Evolutionary conservation across 2,797 vertebrate species (phyloP).

Genomic region (Centropyge bicolor): DNA sequence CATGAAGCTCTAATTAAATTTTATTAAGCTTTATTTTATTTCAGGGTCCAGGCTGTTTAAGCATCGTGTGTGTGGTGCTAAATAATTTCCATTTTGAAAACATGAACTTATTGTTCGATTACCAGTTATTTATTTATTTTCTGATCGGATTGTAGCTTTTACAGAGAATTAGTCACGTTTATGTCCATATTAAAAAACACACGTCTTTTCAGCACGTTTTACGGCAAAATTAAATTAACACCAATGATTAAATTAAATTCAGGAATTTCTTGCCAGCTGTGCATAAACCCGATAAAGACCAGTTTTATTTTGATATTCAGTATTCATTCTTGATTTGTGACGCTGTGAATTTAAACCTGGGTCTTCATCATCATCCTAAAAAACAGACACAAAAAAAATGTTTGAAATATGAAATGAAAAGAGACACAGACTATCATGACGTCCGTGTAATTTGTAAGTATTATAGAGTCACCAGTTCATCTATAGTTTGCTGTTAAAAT

Average conservation of each 20-base stretch:
- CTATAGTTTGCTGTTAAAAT: no score
- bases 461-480: no score
- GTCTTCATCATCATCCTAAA: neutral
- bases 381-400: neutral
- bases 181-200: slow-evolving; percentile 68
- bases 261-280: neutral
- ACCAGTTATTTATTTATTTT: slow-evolving; percentile 57
- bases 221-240: neutral
- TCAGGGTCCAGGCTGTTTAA: neutral
- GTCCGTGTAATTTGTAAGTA: no score
- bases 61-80: neutral
- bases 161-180: slow-evolving; percentile 67
- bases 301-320: neutral
- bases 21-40: neutral
- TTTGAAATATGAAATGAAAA: no score
- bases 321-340: neutral
- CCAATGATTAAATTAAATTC: no score
- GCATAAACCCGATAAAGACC: neutral
- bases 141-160: slow-evolving; percentile 71
- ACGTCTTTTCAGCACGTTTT: slow-evolving; percentile 45
- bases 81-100: neutral
- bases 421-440: no score
- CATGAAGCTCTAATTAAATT: neutral
- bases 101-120: neutral
- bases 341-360: neutral